Conservation (phyloP, 2,113 vertebrate genomes). For the Maccullochella peelii region DNA sequence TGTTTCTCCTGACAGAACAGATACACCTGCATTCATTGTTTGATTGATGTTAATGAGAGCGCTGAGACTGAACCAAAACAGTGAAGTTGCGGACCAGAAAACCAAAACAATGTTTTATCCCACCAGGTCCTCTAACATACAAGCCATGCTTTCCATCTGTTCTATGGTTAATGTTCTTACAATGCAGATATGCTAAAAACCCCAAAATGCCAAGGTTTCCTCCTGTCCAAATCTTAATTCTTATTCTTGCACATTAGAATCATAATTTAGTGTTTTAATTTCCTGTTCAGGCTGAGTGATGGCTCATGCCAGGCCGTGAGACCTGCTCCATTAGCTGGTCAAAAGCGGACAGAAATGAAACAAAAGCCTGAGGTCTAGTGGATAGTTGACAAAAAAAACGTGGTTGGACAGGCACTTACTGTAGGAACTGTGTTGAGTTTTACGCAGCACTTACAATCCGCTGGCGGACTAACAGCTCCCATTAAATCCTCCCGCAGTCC, state of each 20-base stretch:
- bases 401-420: conserved; percentile 66
- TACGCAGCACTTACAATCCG: conserved; percentile 81
- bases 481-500: conserved; percentile 91
- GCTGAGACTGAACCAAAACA: too few relatives aligned
- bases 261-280: conserved; percentile 71
- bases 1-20: too few relatives aligned
- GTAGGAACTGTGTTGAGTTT: conserved; percentile 73
- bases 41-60: too few relatives aligned
- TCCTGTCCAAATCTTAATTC: not conserved
- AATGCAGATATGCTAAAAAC: not conserved
- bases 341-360: conserved; percentile 65
- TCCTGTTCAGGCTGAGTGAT: conserved; percentile 21
- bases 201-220: not conserved
- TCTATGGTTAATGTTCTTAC: not conserved
- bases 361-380: conserved; percentile 58
- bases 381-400: conserved; percentile 66
- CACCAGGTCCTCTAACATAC: not conserved
- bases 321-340: conserved; percentile 72
- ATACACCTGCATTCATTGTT: too few relatives aligned
- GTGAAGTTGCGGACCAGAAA: too few relatives aligned
- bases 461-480: conserved; percentile 89
- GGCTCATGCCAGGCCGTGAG: conserved; percentile 61
- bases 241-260: conserved; percentile 16
- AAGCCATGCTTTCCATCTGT: not conserved
- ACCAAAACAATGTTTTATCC: not conserved